Percentiles rank a stretch among this genome's conserved stretches.
phyloP scores from a whole-genome alignment of 2,113 vertebrate species.

The Scalopus aquaticus region DNA sequence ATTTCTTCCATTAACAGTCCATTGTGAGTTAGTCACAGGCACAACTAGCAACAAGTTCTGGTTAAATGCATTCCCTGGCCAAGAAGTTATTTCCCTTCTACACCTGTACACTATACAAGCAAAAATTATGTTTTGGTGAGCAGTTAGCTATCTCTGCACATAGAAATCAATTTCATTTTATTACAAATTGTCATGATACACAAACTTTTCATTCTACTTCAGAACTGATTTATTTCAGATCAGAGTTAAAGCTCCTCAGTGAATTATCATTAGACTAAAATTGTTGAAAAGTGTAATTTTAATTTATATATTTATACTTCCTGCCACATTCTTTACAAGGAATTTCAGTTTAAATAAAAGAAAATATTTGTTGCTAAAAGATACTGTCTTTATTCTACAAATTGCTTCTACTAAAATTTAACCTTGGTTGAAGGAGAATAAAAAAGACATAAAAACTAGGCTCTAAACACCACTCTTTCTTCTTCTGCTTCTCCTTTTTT shows the following conservation, averaged over 20 bases:
- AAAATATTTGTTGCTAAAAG: slow-evolving; percentile 28
- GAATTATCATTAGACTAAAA: not conserved
- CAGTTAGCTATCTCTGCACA: not conserved
- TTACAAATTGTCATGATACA: not conserved
- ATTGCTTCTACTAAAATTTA: not conserved
- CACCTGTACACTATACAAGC: not conserved
- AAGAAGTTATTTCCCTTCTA: not conserved
- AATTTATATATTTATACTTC: not conserved
- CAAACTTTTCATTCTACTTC: slow-evolving; percentile 1
- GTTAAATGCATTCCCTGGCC: not conserved
- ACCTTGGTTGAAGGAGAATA: not conserved
- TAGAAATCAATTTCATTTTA: not conserved
- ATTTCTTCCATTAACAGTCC: not conserved
- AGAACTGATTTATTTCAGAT: slow-evolving; percentile 24
- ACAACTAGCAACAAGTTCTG: not conserved
- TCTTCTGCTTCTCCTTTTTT: not conserved
- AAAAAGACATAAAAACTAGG: not conserved
- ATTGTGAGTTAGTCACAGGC: not conserved
- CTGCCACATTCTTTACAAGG: not conserved
- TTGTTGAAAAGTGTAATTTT: not conserved
- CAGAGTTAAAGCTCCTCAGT: not conserved
- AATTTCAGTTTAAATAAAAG: not conserved
- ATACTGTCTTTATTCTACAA: not conserved
- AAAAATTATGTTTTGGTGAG: not conserved
- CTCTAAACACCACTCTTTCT: not conserved